Evolutionary conservation across 2,797 vertebrate genomes (phyloP), one percentile per base, ranked within the genome.

Genomic region (Bryconaethiops microstoma): DNA sequence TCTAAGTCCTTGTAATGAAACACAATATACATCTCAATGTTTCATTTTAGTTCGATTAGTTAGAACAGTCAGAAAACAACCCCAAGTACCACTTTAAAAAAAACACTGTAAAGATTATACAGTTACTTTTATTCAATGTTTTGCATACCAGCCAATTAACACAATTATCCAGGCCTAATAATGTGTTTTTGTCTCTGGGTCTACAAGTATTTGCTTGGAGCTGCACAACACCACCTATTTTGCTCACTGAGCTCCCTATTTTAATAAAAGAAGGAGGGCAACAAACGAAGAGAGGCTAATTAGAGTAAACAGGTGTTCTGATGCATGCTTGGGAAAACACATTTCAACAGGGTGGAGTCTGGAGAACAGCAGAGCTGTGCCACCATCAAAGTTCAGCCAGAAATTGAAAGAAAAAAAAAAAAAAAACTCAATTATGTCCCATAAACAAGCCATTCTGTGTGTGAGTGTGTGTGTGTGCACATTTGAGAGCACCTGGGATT

Each of bases 301-400:
- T 72, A 65, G 68, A 21, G 29, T 14, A 65, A 82, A 72, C 74
- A 72, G 80, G 68, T 77, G 80, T 21, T 72, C 23, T 42, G 50
- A 19, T 50, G 29, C 40, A 75, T 13, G 55, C 54, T 62, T 54
- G 9, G 45, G 14, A 55, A 67, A 77, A 72, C 6, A 2, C 40
- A 81, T 54, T 14, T 76, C 67, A 40, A 57, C 35, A 65, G 50
- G 5, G 79, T 69, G 67, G 52, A 39, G 35, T 39, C 29, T 74
- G 69, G 25, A 72, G 35, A 71, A 10, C 2, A 9, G 55, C 21
- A n/a, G 25, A 52, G 55, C 23, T 50, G 54, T 52, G 72, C 72
- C 64, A 17, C 68, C 16, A 35, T 50, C 4, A 55, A 63, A 55
- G 19, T 13, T 21, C 25, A 59, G 54, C 19, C 52, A 74, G n/a